Conservation (phyloP, 2,797 vertebrate species). For the Neosalanx taihuensis region DNA sequence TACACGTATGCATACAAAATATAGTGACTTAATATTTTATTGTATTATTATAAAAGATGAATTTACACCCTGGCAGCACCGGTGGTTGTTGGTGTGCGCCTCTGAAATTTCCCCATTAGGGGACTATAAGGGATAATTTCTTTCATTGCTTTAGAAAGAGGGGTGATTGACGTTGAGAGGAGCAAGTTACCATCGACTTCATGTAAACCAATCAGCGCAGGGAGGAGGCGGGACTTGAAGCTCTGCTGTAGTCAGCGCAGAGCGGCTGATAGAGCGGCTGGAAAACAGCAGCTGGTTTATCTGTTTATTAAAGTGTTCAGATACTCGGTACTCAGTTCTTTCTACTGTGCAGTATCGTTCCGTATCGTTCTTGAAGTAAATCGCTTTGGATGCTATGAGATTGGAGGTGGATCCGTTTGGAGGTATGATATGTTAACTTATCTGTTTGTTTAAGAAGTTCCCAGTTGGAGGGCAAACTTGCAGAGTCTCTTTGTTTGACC, state of each 20-base stretch:
- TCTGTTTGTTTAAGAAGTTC: not conserved
- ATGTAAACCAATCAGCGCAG: conserved; percentile 29
- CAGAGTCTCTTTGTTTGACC: not conserved
- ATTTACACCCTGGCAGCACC: too few species aligned
- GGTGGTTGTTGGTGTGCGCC: too few species aligned
- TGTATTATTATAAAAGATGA: too few species aligned
- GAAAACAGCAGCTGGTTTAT: not conserved
- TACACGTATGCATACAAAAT: too few species aligned
- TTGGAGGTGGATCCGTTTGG: not conserved
- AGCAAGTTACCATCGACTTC: conserved; percentile 18
- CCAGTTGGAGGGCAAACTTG: not conserved
- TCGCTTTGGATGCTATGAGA: conserved; percentile 12
- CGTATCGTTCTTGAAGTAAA: conserved; percentile 31
- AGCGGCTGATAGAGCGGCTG: not conserved
- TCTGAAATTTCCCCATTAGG: too few species aligned
- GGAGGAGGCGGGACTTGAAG: conserved; percentile 29
- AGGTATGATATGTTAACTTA: not conserved
- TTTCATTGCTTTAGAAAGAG: too few species aligned
- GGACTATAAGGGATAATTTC: too few species aligned
- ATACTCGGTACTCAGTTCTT: not conserved
- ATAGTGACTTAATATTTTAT: too few species aligned
- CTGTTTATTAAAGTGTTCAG: not conserved
- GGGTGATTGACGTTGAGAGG: conserved; percentile 28
- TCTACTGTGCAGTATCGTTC: conserved; percentile 26
- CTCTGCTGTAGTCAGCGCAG: conserved; percentile 7